phyloP scores from a whole-genome alignment of 2,113 vertebrate genomes.

The Poeciliopsis retropinna region DNA sequence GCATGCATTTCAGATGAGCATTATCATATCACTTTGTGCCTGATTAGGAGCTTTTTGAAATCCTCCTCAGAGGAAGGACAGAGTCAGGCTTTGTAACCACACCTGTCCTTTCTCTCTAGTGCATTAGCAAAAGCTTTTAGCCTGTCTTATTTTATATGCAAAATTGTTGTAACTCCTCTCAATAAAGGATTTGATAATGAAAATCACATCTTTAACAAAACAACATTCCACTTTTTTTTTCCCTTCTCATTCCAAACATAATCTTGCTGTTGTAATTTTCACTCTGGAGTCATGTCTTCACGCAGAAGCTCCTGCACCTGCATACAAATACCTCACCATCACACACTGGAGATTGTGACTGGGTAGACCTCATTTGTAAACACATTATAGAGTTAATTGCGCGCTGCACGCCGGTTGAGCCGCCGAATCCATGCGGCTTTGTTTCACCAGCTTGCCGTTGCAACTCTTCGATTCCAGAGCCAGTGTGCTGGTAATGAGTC shows the following conservation, averaged over 20 bases:
- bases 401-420: slow-evolving; percentile 61
- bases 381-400: slow-evolving; percentile 78
- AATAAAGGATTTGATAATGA: slow-evolving; percentile 55
- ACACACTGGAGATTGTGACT: slow-evolving; percentile 48
- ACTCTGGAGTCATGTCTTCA: slow-evolving; percentile 13
- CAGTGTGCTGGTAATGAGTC: slow-evolving; percentile 61
- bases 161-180: slow-evolving; percentile 63
- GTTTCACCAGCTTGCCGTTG: slow-evolving; percentile 49
- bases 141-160: slow-evolving; percentile 36
- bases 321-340: slow-evolving; percentile 36
- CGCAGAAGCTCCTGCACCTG: slow-evolving; percentile 30
- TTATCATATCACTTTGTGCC: slow-evolving; percentile 43
- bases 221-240: slow-evolving; percentile 1
- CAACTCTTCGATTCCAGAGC: slow-evolving; percentile 55
- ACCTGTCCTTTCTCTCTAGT: slow-evolving; percentile 8
- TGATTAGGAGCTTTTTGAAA: slow-evolving; percentile 62
- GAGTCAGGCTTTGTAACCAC: slow-evolving; percentile 11
- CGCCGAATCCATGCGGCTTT: slow-evolving; percentile 58
- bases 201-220: slow-evolving; percentile 42
- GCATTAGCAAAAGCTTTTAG: slow-evolving; percentile 52
- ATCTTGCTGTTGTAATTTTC: slow-evolving; percentile 1
- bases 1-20: slow-evolving; percentile 29
- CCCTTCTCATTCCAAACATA: neutral
- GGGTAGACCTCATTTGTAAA: slow-evolving; percentile 76
- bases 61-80: slow-evolving; percentile 16